Base-by-base conservation (phyloP, 2,797 vertebrate genomes). In the Urophycis tenuis region DNA sequence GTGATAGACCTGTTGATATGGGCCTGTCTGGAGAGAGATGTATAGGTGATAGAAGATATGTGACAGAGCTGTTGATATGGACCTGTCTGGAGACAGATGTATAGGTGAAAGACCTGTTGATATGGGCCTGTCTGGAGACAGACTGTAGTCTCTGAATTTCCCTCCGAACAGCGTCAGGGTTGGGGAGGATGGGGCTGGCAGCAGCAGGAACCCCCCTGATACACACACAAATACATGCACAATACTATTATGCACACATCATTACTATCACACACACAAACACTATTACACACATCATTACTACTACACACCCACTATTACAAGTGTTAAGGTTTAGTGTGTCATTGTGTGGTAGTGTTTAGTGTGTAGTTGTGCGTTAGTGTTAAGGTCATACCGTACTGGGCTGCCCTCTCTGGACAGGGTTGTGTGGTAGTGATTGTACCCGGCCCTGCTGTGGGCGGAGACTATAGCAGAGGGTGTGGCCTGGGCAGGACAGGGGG, bases 61-160 rank as follows among this genome's bases (percentile, higher is more conserved):
- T 41, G 34, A 36, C 5, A 11, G 36, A 49, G 15, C 45, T 22
- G 45, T 49, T 19, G 45, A 49, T 49, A 5, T 22, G 45, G 19
- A 17, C 19, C 45, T 49, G 19, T 49, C 36, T 39, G 33, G 36
- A 39, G 7, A 12, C 36, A 39, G 36, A 39, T 39, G 36, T 39
- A 39, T 39, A 34, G 33, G 33, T 41, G 14, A 41, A 3, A 67
- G 60, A 67, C 60, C 60, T 67, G 60, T 67, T 29, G n/a, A 88
- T 49, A 39, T 90, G 87, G 29, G 84, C 80, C 22, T 91, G 91
- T 81, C 85, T 92, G 85, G 94, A 94, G 81, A 93, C 87, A 19
- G 91, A 88, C 88, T 95, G 95, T 88, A 95, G 90, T 89, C 93
- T 95, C 87, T 95, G 94, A 82, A 94, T 90, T 88, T 95, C 94